Base-by-base conservation (phyloP, 2,888 invertebrate genomes). In the Drosophila neonasuta region DNA sequence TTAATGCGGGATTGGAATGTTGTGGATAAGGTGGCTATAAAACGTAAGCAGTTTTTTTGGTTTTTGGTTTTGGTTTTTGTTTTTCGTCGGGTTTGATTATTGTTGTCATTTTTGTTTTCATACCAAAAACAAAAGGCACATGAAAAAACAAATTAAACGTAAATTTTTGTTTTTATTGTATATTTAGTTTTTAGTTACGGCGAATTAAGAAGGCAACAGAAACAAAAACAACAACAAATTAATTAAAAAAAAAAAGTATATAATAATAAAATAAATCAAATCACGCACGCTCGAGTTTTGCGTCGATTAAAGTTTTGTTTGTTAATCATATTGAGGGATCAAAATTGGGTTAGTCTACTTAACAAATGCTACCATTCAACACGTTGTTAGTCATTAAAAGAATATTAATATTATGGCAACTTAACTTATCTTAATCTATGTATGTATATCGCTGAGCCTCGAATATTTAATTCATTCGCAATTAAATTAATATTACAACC, bases 1-100 rank as follows among this genome's bases (percentile, higher is more conserved):
- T 93, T 93, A 92, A 92, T 92, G 92, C 93, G 94, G 93, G 93
- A 93, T 92, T 93, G 94, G 92, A 93, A 93, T 92, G 93, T 93
- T 92, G 94, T 94, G 92, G 94, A 94, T 92, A 94, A 93, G 93
- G 94, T 94, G 91, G 94, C 94, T 94, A 94, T 80, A 92, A 94
- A 89, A 82, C 84, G 79, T 84, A 88, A 88, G 80, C 80, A 80
- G 62, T 68, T 68, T 64, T 62, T 66, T 71, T 67, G 68, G 46
- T 39, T 42, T 59, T 50, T 41, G 6, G 32, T 71, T 59, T 74
- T 49, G 46, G 36, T 51, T 24, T 24, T 24, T 4, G 6, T 6
- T 63, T 49, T 50, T 50, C 62, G 57, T 51, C 61, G 68, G 55
- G 49, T 64, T 74, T 68, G 13, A 46, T 69, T 71, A 60, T 71